Evolutionary conservation across 2,797 vertebrate species (phyloP), one percentile per base, ranked within the genome.

Genomic region (Xenentodon cancila): DNA sequence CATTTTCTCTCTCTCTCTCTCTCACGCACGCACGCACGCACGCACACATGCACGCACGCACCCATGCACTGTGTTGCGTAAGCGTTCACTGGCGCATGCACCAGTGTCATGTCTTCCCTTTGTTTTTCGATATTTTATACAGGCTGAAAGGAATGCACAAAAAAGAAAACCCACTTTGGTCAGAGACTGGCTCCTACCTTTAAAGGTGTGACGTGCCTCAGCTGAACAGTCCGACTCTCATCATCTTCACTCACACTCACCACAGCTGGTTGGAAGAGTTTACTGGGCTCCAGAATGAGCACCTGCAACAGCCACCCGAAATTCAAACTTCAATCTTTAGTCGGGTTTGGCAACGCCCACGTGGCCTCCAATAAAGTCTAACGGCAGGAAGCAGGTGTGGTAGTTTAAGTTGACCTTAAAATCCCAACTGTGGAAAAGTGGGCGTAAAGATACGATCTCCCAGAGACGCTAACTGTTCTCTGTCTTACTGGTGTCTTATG

Each of bases 221-320:
- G 64, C 7, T 92, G 93, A 77, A 98, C 91, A 0, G 93, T 79
- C 0, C 68, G 64, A 50, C 90, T 92, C 0, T 89, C 84, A 0
- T 93, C 92, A 12, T 89, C 86, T 19, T 93, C 88, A 9, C 63
- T 89, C 55, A 96, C 89, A 9, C 79, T 86, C 21, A 98, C 91
- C 13, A 81, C 77, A 0, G 94, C 90, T 0, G 96, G 96, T 54
- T 92, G 92, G 48, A 96, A 88, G 44, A 95, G 79, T 85, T 95
- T 95, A 72, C 80, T 94, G 47, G 92, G 93, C 75, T 97, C 96
- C 71, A 97, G 80, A 54, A 97, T 81, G 21, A 98, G 93, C 11
- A 96, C 95, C 96, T 97, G 79, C 15, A 68, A 37, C 34, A 76
- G 34, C 37, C 37, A 15, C 13, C 37, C 34, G 16, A 40, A 40